These are phyloP conservation scores for Griposia aprilina DNA, from an alignment of 2,888 invertebrate species.

Conservation along the genomic window DNA sequence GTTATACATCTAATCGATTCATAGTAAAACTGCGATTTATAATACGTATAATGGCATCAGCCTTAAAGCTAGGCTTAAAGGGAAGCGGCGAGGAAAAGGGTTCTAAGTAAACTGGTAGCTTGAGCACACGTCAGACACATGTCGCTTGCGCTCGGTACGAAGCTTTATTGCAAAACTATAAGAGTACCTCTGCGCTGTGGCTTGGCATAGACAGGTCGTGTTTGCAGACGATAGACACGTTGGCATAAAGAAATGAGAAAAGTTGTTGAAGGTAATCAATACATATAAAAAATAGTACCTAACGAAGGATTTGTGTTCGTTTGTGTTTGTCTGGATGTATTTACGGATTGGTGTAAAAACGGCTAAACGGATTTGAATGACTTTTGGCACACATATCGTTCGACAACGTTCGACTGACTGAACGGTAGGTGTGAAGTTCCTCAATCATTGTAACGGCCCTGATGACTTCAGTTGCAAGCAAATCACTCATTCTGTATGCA, in stretches of 20 bases:
- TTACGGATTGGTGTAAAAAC: no score
- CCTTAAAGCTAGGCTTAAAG: background rate
- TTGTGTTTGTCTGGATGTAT: no score
- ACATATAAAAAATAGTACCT: no score
- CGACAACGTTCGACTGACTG: no score
- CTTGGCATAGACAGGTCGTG: constrained; percentile 46
- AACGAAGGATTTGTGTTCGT: no score
- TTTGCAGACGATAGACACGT: constrained; percentile 19
- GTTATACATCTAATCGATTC: background rate
- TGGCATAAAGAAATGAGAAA: background rate
- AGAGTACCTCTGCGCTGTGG: constrained; percentile 25
- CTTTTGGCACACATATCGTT: no score
- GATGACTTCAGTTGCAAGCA: no score
- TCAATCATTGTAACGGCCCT: no score
- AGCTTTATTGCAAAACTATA: constrained; percentile 58
- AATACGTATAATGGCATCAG: background rate
- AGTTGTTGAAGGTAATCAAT: background rate
- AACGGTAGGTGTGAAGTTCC: no score
- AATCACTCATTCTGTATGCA: no score
- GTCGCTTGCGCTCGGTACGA: constrained; percentile 32
- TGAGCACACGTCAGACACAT: constrained; percentile 54
- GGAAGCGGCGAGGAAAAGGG: background rate
- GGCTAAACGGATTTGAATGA: no score
- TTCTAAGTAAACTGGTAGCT: constrained; percentile 50
- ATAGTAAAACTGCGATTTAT: background rate